Evolutionary conservation across 2,888 invertebrate species (phyloP).

Genomic region (Noctuana brunneofusca): DNA sequence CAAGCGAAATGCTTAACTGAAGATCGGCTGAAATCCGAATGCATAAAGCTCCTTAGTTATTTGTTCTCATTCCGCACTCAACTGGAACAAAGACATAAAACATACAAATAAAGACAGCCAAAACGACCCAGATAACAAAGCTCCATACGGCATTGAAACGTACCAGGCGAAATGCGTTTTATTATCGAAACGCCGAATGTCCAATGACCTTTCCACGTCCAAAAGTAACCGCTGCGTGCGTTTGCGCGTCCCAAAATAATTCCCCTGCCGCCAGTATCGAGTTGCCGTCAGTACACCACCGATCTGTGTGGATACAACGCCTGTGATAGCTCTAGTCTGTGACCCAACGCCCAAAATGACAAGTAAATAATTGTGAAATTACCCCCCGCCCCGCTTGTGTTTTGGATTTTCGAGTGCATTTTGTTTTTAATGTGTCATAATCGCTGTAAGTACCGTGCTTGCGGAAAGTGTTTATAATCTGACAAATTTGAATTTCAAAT

Average conservation of each 20-base stretch:
- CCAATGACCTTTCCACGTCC: conserved; percentile 78
- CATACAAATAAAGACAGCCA: conserved; percentile 22
- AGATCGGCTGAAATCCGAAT: not conserved
- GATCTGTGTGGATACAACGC: conserved; percentile 55
- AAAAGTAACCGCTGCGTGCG: conserved; percentile 73
- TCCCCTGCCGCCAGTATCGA: conserved; percentile 67
- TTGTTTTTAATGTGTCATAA: conserved; percentile 62
- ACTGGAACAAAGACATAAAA: conserved; percentile 1
- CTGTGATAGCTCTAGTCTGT: conserved; percentile 76
- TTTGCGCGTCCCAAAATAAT: conserved; percentile 68
- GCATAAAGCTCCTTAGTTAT: not conserved
- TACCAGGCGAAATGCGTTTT: conserved; percentile 38
- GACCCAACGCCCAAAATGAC: conserved; percentile 63
- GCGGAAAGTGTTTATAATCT: not conserved
- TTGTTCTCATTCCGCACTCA: not conserved
- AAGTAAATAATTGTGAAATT: conserved; percentile 62
- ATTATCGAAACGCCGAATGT: conserved; percentile 50
- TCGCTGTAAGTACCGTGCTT: conserved; percentile 72
- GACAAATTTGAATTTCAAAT: not conserved
- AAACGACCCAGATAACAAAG: conserved; percentile 31
- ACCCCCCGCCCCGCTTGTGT: conserved; percentile 57
- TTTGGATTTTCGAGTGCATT: conserved; percentile 58
- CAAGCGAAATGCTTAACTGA: not conserved
- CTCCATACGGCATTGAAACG: conserved; percentile 34
- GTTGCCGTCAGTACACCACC: conserved; percentile 69